These are phyloP conservation scores for Prochilodus magdalenae DNA, from an alignment of 2,113 vertebrate species.

Conservation along the genomic window DNA sequence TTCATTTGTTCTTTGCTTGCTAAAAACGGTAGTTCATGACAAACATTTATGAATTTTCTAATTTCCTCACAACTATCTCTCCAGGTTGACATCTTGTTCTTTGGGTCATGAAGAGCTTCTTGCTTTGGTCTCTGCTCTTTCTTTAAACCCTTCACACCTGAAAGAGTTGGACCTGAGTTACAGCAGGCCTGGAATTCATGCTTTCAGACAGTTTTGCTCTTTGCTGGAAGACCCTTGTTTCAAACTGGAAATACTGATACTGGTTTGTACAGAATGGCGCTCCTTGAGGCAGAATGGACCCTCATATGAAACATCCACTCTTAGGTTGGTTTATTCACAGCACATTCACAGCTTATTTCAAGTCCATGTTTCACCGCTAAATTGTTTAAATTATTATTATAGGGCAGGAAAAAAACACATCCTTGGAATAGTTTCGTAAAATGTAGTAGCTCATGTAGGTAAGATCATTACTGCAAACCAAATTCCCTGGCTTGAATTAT, in stretches of 20 bases:
- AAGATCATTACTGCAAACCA: no score
- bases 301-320: neutral
- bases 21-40: no score
- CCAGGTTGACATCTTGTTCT: neutral
- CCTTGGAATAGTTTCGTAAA: no score
- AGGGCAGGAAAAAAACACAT: no score
- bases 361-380: neutral
- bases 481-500: no score
- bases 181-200: neutral
- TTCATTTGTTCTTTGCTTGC: no score
- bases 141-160: neutral
- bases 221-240: neutral
- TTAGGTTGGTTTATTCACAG: neutral
- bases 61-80: neutral
- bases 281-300: neutral
- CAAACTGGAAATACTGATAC: neutral
- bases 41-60: no score
- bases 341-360: neutral
- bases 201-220: conserved; percentile 3
- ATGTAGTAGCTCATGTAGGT: no score
- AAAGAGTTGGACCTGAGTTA: conserved; percentile 1
- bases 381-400: no score
- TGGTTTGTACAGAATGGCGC: neutral
- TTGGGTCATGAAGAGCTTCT: neutral
- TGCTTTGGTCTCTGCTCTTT: neutral